A percentile compares a stretch with the other conserved stretches of the same genome.
Conservation (phyloP, 2,888 invertebrate genomes). For the Thereva unica region DNA sequence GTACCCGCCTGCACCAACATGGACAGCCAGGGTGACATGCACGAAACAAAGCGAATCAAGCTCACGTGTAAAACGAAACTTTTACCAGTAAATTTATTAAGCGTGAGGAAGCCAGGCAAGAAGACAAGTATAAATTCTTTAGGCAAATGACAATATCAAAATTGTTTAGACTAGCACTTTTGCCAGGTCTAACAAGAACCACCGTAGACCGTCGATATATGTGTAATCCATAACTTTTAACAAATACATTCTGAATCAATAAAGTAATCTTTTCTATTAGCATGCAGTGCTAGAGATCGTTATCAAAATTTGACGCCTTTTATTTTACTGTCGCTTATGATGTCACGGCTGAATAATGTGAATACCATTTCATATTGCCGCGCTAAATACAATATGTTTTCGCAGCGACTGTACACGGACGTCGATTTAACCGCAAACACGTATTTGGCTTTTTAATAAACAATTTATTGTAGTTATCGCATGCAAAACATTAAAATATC, state of each 20-base stretch:
- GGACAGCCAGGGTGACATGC: constrained; percentile 28
- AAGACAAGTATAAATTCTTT: background rate
- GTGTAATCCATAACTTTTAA: constrained; percentile 32
- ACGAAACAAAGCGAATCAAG: constrained; percentile 23
- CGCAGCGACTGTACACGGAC: background rate
- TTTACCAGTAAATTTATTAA: constrained; percentile 26
- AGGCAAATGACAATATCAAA: no score
- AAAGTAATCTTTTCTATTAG: constrained; percentile 43
- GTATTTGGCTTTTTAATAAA: background rate
- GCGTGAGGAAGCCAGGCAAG: no score
- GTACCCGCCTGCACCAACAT: constrained; percentile 31
- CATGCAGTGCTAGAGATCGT: constrained; percentile 43
- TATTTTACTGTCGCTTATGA: constrained; percentile 36
- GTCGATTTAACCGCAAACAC: background rate
- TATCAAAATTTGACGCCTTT: constrained; percentile 45
- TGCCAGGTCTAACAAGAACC: background rate
- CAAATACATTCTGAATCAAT: constrained; percentile 36
- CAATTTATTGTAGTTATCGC: background rate
- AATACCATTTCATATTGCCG: constrained; percentile 29
- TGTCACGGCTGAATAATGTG: constrained; percentile 38
- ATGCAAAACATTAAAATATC: background rate
- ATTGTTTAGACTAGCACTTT: no score
- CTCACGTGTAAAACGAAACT: constrained; percentile 35
- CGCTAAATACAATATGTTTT: constrained; percentile 13
- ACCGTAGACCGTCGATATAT: constrained; percentile 11